Evolutionary conservation across 2,888 invertebrate genomes (phyloP).

Genomic region (Ryuthela nishihirai): DNA sequence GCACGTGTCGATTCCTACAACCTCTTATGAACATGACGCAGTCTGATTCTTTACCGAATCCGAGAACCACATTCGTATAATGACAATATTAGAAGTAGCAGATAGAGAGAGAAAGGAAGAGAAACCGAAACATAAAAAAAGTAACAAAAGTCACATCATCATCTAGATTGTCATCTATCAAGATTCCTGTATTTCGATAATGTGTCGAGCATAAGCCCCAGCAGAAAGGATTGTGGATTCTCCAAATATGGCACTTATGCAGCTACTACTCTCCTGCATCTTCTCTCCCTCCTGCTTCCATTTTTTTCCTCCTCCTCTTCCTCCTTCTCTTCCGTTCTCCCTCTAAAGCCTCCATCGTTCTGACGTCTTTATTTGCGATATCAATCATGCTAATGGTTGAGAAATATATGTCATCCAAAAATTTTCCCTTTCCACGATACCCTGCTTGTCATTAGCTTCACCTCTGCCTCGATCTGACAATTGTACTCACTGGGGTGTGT

Average conservation of each 20-base stretch:
- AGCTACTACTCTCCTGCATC: too few species aligned
- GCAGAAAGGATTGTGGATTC: constrained; percentile 19
- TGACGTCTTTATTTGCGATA: constrained; percentile 29
- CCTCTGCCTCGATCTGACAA: too few species aligned
- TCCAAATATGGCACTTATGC: constrained; percentile 22
- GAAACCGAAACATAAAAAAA: too few species aligned
- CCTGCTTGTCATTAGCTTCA: constrained; percentile 27
- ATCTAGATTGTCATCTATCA: constrained; percentile 11
- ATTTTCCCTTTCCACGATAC: too few species aligned
- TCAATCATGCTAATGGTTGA: constrained; percentile 36
- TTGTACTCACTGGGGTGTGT: too few species aligned
- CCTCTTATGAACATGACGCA: too few species aligned
- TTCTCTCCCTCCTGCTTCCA: neutral
- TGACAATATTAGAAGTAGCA: too few species aligned
- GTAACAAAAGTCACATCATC: constrained; percentile 5
- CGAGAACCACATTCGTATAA: too few species aligned
- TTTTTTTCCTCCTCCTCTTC: neutral
- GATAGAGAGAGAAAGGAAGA: too few species aligned
- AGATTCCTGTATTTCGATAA: constrained; percentile 18
- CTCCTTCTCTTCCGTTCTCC: neutral
- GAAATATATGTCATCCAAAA: constrained; percentile 32
- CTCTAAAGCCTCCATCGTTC: constrained; percentile 5
- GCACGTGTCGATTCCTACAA: too few species aligned
- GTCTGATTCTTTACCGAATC: too few species aligned
- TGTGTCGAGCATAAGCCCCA: constrained; percentile 19